Conservation (phyloP, 2,888 invertebrate genomes). For the Adelognathus sp. region DNA sequence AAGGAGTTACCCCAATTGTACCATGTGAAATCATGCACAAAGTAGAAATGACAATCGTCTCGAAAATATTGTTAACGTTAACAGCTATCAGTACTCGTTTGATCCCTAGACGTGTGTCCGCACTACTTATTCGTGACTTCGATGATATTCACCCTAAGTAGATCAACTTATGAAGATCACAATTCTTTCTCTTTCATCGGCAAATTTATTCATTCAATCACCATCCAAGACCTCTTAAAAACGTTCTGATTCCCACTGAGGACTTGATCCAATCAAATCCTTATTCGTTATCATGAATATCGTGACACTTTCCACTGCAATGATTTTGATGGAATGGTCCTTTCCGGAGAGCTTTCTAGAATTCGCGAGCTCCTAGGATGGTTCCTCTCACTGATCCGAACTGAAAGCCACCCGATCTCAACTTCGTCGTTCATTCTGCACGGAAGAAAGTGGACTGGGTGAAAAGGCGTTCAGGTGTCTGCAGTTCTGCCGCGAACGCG, state of each 20-base stretch:
- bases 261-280: background rate
- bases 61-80: background rate
- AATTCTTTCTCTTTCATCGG: background rate
- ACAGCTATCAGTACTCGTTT: background rate
- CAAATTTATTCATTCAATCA: background rate
- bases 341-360: background rate
- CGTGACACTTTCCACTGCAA: background rate
- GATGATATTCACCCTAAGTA: too few species aligned
- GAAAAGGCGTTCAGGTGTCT: conserved; percentile 50
- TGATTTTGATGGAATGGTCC: background rate
- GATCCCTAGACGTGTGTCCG: background rate
- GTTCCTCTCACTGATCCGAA: background rate
- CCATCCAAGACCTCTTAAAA: background rate
- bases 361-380: background rate
- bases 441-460: conserved; percentile 15
- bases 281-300: too few species aligned
- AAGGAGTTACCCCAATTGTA: background rate
- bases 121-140: background rate
- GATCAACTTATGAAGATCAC: too few species aligned
- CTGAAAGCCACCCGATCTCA: conserved; percentile 18
- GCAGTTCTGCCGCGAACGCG: conserved; percentile 22
- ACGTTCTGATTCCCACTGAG: background rate
- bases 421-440: background rate
- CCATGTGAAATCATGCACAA: background rate
- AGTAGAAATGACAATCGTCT: background rate